A percentile compares a stretch with the other conserved stretches of the same genome.
phyloP scores from a whole-genome alignment of 2,888 invertebrate genomes.

The Trichogramma evanescens region DNA sequence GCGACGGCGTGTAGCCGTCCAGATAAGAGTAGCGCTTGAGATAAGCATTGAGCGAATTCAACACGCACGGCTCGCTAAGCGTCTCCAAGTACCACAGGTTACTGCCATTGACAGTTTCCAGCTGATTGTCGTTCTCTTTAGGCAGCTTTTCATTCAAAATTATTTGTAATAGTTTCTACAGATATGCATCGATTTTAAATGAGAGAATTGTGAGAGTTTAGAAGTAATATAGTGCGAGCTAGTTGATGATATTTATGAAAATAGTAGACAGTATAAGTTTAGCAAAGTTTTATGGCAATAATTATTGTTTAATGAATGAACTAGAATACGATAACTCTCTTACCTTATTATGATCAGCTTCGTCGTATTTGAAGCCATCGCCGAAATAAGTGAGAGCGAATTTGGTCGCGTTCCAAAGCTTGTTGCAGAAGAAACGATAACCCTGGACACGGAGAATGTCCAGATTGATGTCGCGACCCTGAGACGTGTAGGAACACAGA shows the following conservation, averaged over 20 bases:
- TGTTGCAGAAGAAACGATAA: conserved; percentile 96
- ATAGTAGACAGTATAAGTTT: not conserved
- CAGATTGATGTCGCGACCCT: conserved; percentile 91
- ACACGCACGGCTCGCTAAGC: conserved; percentile 37
- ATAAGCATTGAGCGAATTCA: conserved; percentile 42
- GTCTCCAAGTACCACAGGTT: conserved; percentile 32
- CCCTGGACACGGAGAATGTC: conserved; percentile 91
- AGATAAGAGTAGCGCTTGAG: conserved; percentile 46
- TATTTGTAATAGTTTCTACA: too few relatives aligned
- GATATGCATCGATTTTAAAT: not conserved
- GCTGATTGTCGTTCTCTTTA: too few relatives aligned
- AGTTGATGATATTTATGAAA: not conserved
- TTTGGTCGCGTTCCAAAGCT: conserved; percentile 96
- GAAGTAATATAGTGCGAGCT: not conserved
- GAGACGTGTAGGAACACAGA: conserved; percentile 80
- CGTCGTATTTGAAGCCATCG: conserved; percentile 52
- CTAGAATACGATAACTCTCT: conserved; percentile 13
- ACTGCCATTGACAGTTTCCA: too few relatives aligned
- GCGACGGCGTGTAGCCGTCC: conserved; percentile 45
- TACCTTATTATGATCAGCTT: conserved; percentile 30
- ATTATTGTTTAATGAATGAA: too few relatives aligned
- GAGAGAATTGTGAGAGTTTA: not conserved
- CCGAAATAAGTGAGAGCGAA: conserved; percentile 75
- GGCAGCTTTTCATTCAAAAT: too few relatives aligned
- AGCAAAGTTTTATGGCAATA: not conserved